These are phyloP conservation scores for Chondrosia reniformis DNA, from an alignment of 37 sponge, comb jelly and placozoan genomes.

Conservation along the genomic window DNA sequence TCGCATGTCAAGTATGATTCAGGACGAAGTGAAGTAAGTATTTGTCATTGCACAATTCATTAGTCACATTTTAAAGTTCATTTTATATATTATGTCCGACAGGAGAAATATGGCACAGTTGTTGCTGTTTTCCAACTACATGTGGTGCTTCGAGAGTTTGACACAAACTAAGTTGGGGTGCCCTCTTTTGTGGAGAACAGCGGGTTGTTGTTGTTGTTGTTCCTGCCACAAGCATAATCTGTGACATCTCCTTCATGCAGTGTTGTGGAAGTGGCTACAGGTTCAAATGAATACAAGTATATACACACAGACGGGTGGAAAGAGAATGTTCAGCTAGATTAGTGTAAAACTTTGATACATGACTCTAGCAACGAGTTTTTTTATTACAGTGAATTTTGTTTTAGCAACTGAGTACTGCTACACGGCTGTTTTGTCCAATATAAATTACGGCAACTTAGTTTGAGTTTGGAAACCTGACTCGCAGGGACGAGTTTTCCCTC, in stretches of 20 bases:
- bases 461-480: too few relatives aligned
- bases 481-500: too few relatives aligned
- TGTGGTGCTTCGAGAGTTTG: neutral
- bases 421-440: too few relatives aligned
- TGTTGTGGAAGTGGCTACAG: neutral
- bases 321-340: neutral
- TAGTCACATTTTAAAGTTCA: neutral
- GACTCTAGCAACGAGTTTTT: neutral
- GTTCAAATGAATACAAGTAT: neutral
- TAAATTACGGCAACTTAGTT: too few relatives aligned
- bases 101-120: neutral
- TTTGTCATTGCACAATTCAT: neutral
- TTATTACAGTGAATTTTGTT: neutral
- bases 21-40: neutral
- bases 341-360: neutral
- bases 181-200: neutral
- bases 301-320: conserved; percentile 8
- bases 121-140: neutral
- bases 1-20: neutral
- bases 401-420: neutral
- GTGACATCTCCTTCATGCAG: neutral
- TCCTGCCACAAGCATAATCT: neutral
- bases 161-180: neutral
- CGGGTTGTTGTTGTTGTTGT: conserved; percentile 1
- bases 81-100: neutral